phyloP scores from a whole-genome alignment of 2,113 vertebrate genomes.

The Peromyscus californicus region DNA sequence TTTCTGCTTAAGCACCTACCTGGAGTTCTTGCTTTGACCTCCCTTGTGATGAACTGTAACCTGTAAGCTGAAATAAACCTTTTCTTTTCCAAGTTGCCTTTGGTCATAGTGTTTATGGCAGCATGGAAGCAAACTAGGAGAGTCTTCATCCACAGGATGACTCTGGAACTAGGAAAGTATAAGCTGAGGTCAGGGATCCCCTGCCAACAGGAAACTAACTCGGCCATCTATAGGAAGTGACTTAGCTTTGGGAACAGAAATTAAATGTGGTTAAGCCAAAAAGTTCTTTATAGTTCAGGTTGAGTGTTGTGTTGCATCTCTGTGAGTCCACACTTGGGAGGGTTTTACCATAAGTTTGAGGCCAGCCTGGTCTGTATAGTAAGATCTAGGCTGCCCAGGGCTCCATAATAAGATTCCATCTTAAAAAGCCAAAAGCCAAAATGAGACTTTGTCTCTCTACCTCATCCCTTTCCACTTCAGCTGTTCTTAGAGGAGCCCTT shows the following conservation, averaged over 20 bases:
- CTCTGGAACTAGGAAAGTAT: not conserved
- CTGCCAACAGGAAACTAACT: rapidly evolving
- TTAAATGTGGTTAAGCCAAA: not conserved
- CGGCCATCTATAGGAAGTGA: too few relatives aligned
- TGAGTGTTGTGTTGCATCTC: not conserved
- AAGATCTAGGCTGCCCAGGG: not conserved
- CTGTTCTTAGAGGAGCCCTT: not conserved
- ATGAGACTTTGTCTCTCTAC: not conserved
- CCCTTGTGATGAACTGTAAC: not conserved
- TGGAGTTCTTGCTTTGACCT: not conserved
- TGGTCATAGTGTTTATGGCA: not conserved
- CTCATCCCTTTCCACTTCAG: not conserved
- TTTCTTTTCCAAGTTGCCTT: not conserved
- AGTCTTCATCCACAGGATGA: not conserved
- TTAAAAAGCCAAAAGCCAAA: not conserved
- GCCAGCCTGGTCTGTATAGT: not conserved
- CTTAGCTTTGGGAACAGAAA: not conserved
- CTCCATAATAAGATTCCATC: not conserved
- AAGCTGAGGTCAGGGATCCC: not conserved
- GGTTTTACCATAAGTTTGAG: not conserved
- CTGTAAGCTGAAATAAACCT: not conserved
- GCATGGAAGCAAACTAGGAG: not conserved
- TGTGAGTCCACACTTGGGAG: too few relatives aligned
- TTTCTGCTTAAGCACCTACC: not conserved
- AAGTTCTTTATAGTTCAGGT: not conserved